Percentiles rank a stretch among this genome's conserved stretches.
These are phyloP conservation scores for Pseudonaja textilis DNA, from an alignment of 2,113 vertebrate species.

Conservation along the genomic window DNA sequence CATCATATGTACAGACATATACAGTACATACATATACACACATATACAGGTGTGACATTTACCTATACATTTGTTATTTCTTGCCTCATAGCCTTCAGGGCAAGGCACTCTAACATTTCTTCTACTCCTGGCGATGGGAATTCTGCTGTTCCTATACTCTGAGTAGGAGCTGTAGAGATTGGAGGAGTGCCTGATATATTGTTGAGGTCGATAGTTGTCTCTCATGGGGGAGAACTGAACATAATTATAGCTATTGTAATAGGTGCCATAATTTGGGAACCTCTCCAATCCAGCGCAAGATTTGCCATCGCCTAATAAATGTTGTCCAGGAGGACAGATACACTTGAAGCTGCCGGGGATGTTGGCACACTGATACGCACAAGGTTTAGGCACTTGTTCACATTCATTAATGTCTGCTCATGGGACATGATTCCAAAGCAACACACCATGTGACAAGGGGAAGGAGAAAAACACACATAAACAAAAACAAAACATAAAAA, in stretches of 20 bases:
- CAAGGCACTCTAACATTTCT: constrained; percentile 81
- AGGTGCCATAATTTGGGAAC: constrained; percentile 81
- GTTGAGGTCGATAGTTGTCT: constrained; percentile 77
- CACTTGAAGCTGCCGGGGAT: constrained; percentile 95
- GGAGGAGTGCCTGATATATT: constrained; percentile 88
- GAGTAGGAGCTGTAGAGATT: constrained; percentile 87
- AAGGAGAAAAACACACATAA: constrained; percentile 63
- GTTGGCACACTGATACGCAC: constrained; percentile 92
- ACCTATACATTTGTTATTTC: constrained; percentile 85
- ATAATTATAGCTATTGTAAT: constrained; percentile 80
- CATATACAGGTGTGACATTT: constrained; percentile 75
- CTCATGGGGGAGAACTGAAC: constrained; percentile 80
- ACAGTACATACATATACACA: constrained; percentile 29
- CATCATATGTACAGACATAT: neutral
- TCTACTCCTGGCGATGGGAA: constrained; percentile 74
- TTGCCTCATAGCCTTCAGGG: constrained; percentile 85
- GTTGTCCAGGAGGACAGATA: constrained; percentile 86
- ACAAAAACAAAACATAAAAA: constrained; percentile 60
- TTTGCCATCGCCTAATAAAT: constrained; percentile 93
- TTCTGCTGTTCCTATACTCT: constrained; percentile 75
- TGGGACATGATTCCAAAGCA: constrained; percentile 73
- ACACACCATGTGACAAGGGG: constrained; percentile 69
- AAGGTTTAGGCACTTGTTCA: constrained; percentile 86
- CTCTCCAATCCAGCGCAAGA: constrained; percentile 95
- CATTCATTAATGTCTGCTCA: constrained; percentile 98